Percentiles rank a stretch among this genome's conserved stretches.
These are phyloP conservation scores for Biston stratarius DNA, from an alignment of 2,888 invertebrate species.

Conservation along the genomic window DNA sequence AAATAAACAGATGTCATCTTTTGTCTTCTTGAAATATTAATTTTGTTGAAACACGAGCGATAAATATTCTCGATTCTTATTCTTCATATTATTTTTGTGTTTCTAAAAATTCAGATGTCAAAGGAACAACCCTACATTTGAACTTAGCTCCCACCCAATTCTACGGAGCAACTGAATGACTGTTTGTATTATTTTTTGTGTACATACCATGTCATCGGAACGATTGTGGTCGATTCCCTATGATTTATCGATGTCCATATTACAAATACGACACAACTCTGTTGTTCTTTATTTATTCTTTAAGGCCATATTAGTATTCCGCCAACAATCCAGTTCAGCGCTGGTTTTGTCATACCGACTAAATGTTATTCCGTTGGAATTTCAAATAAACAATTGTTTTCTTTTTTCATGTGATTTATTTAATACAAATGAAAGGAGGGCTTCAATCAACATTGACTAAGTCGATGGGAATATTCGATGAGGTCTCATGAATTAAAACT, in stretches of 20 bases:
- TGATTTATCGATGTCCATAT: slow-evolving; percentile 86
- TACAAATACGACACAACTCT: slow-evolving; percentile 86
- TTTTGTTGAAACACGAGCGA: too few relatives aligned
- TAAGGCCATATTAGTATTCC: slow-evolving; percentile 85
- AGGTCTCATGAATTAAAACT: slow-evolving; percentile 80
- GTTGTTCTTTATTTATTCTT: slow-evolving; percentile 85
- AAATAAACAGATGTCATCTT: too few relatives aligned
- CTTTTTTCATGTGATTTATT: slow-evolving; percentile 63
- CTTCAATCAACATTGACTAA: slow-evolving; percentile 74
- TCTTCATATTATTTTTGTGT: background rate
- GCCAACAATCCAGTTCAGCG: slow-evolving; percentile 81
- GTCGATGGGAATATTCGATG: slow-evolving; percentile 66
- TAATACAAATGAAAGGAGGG: slow-evolving; percentile 70
- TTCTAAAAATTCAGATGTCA: slow-evolving; percentile 2
- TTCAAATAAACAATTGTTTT: slow-evolving; percentile 82
- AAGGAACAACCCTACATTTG: slow-evolving; percentile 63
- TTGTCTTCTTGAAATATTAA: too few relatives aligned
- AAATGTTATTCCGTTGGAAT: slow-evolving; percentile 86
- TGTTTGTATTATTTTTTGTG: slow-evolving; percentile 84
- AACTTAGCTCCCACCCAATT: slow-evolving; percentile 80
- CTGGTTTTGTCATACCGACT: slow-evolving; percentile 85
- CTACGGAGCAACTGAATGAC: slow-evolving; percentile 82
- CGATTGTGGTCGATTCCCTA: slow-evolving; percentile 85
- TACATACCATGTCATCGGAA: slow-evolving; percentile 84
- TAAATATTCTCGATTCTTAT: slow-evolving; percentile 3